Evolutionary conservation across 2,888 invertebrate genomes (phyloP), one percentile per base, ranked within the genome.

Genomic region (Harmothoe impar): DNA sequence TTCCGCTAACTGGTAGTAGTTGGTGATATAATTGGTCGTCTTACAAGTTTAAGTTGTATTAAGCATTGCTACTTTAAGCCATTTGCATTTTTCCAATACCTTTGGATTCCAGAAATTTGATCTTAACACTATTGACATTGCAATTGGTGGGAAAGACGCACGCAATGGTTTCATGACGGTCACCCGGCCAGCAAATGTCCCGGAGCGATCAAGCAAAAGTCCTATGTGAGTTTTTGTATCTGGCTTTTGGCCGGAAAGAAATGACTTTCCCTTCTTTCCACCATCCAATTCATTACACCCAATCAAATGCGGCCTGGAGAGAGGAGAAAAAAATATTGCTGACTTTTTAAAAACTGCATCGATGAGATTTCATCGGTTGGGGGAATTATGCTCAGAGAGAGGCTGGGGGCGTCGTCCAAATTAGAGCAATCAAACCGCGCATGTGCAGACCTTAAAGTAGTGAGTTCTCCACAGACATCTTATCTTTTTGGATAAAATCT

Each of bases 261-360:
- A 72, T 29, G 72, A 72, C 31, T 29, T 72, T 72, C 72, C 43
- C 31, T 72, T 72, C 72, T 72, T 62, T 72, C 25, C 72, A 62
- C 29, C 72, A 72, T 72, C 29, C 72, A 72, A 72, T 72, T 72
- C 72, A 72, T 72, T 72, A 72, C 72, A 72, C 29, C 29, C 72
- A 72, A 72, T 72, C 72, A 72, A 72, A 72, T 72, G 29, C 72
- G 15, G 72, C 31, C 72, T 15, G 43, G 5, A 7, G 43, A 43
- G 43, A 43, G 43, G 43, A 43, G 10, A 72, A 29, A 72, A 25
- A 72, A 72, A 72, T 17, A 20, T 68, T n/a, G 5, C 68, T 68
- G 1, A 72, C 72, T 72, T 72, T 72, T 72, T 72, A 29, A 29
- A 72, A 72, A 29, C n/a, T 29, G 72, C 72, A 72, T n/a, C 72